Percentiles rank a stretch among this genome's conserved stretches.
These are phyloP conservation scores for Amblyjoppa proteus DNA, from an alignment of 2,888 invertebrate species.

Conservation along the genomic window DNA sequence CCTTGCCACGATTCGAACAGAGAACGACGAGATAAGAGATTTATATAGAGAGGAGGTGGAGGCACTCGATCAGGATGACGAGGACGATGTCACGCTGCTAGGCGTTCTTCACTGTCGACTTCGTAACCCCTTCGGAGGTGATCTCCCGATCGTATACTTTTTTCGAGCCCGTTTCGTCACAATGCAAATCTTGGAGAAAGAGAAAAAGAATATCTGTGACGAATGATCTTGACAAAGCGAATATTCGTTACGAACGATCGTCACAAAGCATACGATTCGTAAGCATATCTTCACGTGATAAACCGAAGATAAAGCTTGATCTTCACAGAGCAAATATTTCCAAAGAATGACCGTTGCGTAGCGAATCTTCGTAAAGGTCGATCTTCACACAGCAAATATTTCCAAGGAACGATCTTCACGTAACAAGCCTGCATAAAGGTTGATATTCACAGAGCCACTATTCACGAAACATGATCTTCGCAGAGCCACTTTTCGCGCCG, in stretches of 20 bases:
- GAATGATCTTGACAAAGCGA: no score
- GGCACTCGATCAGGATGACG: constrained; percentile 70
- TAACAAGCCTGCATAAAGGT: neutral
- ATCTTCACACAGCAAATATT: neutral
- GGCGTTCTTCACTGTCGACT: constrained; percentile 27
- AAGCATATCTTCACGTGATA: no score
- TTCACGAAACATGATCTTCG: no score
- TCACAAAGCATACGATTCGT: no score
- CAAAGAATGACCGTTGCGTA: neutral
- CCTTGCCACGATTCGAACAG: constrained; percentile 73
- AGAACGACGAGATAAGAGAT: constrained; percentile 40
- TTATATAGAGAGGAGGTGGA: constrained; percentile 30
- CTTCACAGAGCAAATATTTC: neutral
- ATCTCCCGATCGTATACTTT: neutral
- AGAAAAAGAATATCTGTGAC: neutral
- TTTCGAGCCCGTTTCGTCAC: neutral
- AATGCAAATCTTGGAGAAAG: neutral
- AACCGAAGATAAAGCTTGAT: no score
- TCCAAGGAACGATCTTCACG: neutral
- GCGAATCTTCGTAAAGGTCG: neutral
- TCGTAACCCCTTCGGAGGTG: constrained; percentile 15
- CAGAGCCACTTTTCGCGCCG: no score
- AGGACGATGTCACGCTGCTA: constrained; percentile 73
- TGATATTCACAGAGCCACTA: neutral
- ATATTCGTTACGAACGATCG: no score